Percentiles rank a stretch among this genome's conserved stretches.
phyloP scores from a whole-genome alignment of 2,113 vertebrate species.

The Platysternon megacephalum region DNA sequence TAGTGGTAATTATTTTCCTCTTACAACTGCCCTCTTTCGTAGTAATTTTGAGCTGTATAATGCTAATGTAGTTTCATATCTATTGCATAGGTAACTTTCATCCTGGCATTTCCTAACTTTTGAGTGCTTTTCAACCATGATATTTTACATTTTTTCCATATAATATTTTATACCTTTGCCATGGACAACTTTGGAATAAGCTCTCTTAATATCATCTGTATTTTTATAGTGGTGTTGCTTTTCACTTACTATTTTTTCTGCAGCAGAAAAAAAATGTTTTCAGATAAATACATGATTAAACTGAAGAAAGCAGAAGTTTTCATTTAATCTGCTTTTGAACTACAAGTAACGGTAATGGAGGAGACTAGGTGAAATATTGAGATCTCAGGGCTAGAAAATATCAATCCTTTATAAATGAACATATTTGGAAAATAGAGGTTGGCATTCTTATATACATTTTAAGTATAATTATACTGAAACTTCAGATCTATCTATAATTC shows the following conservation, averaged over 20 bases:
- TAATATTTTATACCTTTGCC: neutral
- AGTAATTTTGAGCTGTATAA: neutral
- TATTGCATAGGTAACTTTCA: neutral
- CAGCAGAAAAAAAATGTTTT: neutral
- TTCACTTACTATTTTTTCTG: neutral
- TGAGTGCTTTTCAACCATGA: neutral
- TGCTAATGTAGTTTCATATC: neutral
- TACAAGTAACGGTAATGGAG: neutral
- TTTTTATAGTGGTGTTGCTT: neutral
- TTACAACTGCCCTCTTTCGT: neutral
- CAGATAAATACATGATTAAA: neutral
- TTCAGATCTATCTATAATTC: neutral
- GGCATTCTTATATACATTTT: rapidly evolving
- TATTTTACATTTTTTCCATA: neutral
- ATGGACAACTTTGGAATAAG: neutral
- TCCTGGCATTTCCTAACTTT: neutral
- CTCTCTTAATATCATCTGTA: neutral
- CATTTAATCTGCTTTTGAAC: neutral
- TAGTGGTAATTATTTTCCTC: neutral
- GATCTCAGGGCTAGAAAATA: neutral
- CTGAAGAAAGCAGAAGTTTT: neutral
- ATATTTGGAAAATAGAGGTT: neutral
- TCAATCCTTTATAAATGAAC: neutral
- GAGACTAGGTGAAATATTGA: neutral
- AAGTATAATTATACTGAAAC: neutral